Evolutionary conservation across 1,140 invertebrate species (phyloP), one percentile per base, ranked within the genome.

Genomic region (Ceratina calcarata): DNA sequence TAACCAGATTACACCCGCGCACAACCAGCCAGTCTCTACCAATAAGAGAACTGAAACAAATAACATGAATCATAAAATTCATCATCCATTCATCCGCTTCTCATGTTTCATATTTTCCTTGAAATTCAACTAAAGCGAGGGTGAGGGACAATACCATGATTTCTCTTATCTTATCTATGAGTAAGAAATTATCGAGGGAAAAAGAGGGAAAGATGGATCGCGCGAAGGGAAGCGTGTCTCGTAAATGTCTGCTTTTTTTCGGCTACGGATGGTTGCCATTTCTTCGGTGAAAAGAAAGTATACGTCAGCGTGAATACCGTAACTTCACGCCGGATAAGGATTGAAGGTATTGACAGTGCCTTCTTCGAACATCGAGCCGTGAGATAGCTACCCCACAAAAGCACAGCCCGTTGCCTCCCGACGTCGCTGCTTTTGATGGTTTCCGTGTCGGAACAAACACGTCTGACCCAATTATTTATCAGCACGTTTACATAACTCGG

Each of bases 1-100:
- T 57, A 97, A 91, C 97, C 97, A 97, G 37, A 95, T 94, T 53
- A 97, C 94, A 71, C 96, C 96, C 68, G 96, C 93, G 18, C 96
- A 94, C 79, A 97, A 91, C 96, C 96, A 97, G 76, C 94, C 94
- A 71, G 96, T 94, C 93, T 97, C 97, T 68, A 96, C 94, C 61
- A 96, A 85, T 89, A 97, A 94, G 71, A 97, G 93, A 87, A 95
- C 97, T 96, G 91, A 64, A 94, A 94, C 62, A 69, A 64, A 68
- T 1, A 45, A 45, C 10, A 45, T 45, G 27, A 45, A 45, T 45
- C 37, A 10, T 4, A n/a, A 27, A 70, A 32, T 62, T 22, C 18
- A 45, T 6, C 7, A 10, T 45, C 37, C 37, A 6, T 45, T 45
- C 37, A 10, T 45, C 27, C 27, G 27, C 2, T 32, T 32, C 4